These are phyloP conservation scores for Drosophila triauraria DNA, from an alignment of 1,140 invertebrate species.

Conservation along the genomic window DNA sequence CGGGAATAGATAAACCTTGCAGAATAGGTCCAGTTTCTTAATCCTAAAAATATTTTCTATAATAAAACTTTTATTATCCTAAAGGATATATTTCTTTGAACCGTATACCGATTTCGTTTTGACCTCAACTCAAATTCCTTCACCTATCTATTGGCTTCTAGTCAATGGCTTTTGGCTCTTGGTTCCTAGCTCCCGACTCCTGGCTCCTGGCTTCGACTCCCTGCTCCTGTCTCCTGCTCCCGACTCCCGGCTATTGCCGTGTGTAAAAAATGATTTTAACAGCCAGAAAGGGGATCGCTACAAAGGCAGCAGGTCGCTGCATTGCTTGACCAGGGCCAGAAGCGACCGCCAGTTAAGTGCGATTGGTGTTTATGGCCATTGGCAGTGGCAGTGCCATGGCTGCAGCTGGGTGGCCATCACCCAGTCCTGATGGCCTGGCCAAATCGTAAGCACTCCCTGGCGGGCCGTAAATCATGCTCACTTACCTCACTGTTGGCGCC, in stretches of 20 bases:
- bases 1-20: not conserved
- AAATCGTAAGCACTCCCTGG: slow-evolving; percentile 77
- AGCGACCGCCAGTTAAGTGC: slow-evolving; percentile 43
- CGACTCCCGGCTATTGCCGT: not conserved
- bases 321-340: slow-evolving; percentile 47
- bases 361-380: slow-evolving; percentile 49
- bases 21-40: not conserved
- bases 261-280: slow-evolving; percentile 64
- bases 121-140: not conserved
- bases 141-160: not conserved
- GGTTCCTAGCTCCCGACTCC: not conserved
- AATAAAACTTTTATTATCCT: not conserved
- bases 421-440: slow-evolving; percentile 41
- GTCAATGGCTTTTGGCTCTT: not conserved
- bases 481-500: slow-evolving; percentile 83
- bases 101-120: not conserved
- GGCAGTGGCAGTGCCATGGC: slow-evolving; percentile 30
- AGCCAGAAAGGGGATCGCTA: slow-evolving; percentile 5
- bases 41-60: too few species aligned
- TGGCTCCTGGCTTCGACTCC: not conserved
- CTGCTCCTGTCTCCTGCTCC: not conserved
- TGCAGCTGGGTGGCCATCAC: slow-evolving; percentile 4
- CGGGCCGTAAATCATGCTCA: slow-evolving; percentile 72
- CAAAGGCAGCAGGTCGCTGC: slow-evolving; percentile 18
- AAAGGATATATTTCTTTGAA: not conserved